phyloP scores from a whole-genome alignment of 2,113 vertebrate genomes.

The Dicentrarchus labrax region DNA sequence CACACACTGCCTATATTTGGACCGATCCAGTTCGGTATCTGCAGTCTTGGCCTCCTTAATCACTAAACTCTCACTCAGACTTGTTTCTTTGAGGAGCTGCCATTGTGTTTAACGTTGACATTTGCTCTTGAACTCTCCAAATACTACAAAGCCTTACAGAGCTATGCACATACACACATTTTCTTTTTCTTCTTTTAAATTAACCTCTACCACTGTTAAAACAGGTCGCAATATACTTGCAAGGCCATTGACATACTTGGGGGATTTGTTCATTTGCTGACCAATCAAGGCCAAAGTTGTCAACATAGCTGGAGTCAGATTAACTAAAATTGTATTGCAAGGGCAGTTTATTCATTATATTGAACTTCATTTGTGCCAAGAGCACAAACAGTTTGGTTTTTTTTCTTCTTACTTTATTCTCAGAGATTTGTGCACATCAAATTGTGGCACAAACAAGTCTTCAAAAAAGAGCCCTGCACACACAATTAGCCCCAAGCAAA shows the following conservation, averaged over 20 bases:
- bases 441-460: slow-evolving; percentile 11
- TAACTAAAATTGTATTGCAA: neutral
- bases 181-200: neutral
- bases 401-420: neutral
- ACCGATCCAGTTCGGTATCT: neutral
- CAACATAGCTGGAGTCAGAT: neutral
- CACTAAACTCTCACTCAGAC: neutral
- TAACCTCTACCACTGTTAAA: neutral
- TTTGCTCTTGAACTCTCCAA: neutral
- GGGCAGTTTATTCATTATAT: slow-evolving; percentile 15
- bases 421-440: neutral
- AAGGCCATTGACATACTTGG: neutral
- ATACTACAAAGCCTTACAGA: neutral
- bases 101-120: neutral
- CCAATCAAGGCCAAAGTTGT: slow-evolving; percentile 4
- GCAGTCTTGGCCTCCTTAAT: neutral
- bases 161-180: neutral
- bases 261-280: neutral
- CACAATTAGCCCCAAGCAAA: slow-evolving; percentile 19
- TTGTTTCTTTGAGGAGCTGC: neutral
- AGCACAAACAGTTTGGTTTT: neutral
- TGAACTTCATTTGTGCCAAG: neutral
- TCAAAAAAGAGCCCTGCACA: neutral
- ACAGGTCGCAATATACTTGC: neutral
- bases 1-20: neutral